Base-by-base conservation (phyloP, 35 echinoderm and acorn worm species). In the Chiridota heheva region DNA sequence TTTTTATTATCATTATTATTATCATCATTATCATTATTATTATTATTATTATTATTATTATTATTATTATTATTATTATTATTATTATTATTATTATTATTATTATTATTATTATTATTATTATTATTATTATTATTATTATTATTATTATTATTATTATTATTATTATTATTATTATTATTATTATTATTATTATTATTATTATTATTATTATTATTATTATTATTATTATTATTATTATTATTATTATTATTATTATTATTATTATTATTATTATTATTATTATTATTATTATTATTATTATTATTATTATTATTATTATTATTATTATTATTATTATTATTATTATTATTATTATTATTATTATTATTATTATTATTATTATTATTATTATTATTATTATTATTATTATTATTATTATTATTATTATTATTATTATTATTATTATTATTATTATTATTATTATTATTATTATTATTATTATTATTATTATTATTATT, bases 41-140 rank as follows among this genome's bases (percentile, higher is more conserved):
- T 12, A 51, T 51, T 12, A 51, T 51, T 51, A 51, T 51, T 51
- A 51, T 51, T 51, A 51, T 51, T 51, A 51, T 51, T 51, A 51
- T 51, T 51, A 51, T 51, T 51, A 51, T 51, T 51, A 51, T 51
- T 51, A 51, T 51, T 51, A 51, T 51, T 51, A 51, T 51, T 51
- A 51, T 51, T 51, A 51, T 22, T 51, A 51, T 51, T 51, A 51
- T 51, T 51, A 51, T 51, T 51, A 51, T 51, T 51, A 51, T 51
- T 51, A 51, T 12, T 51, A 51, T 51, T 51, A 51, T 51, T 51
- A 51, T 51, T 51, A 51, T 51, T 51, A 51, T 51, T 51, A 51
- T 51, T 51, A 51, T 51, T 51, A 51, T 51, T 51, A 51, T 51
- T 51, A 51, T 51, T 51, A 51, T 51, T 51, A 51, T 51, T 51